Evolutionary conservation across 2,113 vertebrate species (phyloP).

Genomic region (Caretta caretta): DNA sequence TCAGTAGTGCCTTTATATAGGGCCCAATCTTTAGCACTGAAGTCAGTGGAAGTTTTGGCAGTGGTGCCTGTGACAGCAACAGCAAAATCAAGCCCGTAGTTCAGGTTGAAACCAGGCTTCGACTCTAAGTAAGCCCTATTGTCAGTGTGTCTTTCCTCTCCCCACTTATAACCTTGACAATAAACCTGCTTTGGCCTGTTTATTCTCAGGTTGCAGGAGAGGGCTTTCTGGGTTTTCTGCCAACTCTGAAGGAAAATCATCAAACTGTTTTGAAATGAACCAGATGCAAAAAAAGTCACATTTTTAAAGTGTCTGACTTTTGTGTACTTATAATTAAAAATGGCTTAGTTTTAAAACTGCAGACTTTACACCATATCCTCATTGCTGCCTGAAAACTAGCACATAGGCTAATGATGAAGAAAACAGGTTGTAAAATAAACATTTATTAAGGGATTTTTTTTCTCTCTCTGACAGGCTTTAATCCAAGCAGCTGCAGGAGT

Average conservation of each 20-base stretch:
- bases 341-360: constrained; percentile 54
- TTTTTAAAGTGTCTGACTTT: constrained; percentile 2
- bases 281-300: constrained; percentile 56
- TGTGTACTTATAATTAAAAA: neutral
- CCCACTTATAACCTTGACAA: neutral
- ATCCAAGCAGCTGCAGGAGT: constrained; percentile 6
- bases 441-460: neutral
- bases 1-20: neutral
- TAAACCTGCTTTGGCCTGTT: neutral
- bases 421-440: constrained; percentile 4
- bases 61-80: neutral
- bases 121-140: neutral
- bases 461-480: neutral
- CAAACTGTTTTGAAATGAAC: neutral
- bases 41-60: constrained; percentile 2
- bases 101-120: constrained; percentile 16
- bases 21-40: neutral
- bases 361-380: constrained; percentile 28
- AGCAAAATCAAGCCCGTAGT: neutral
- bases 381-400: constrained; percentile 42
- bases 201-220: constrained; percentile 30
- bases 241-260: neutral
- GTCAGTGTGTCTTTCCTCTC: neutral
- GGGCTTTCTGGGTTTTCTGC: neutral
- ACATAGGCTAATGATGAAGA: constrained; percentile 35